A percentile compares a stretch with the other conserved stretches of the same genome.
Conservation (phyloP, 2,113 vertebrate species). For the Microcebus tavaratra region DNA sequence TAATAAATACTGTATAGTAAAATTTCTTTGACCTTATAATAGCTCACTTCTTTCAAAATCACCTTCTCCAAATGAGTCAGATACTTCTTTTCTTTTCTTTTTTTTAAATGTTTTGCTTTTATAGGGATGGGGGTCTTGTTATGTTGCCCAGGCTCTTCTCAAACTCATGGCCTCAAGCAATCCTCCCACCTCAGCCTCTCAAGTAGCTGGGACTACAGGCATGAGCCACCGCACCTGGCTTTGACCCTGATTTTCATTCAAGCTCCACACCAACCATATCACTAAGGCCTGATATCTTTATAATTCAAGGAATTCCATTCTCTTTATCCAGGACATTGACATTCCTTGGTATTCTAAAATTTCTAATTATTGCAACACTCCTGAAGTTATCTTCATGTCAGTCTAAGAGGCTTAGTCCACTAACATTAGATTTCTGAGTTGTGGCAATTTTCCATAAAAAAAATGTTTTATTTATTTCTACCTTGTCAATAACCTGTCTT, state of each 20-base stretch:
- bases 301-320: constrained; percentile 37
- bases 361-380: constrained; percentile 19
- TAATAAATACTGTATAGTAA: constrained; percentile 26
- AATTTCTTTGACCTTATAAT: constrained; percentile 30
- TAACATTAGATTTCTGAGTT: not conserved
- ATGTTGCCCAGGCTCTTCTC: no score
- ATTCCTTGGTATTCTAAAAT: constrained; percentile 22
- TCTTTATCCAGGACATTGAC: not conserved
- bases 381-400: constrained; percentile 16
- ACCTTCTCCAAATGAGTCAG: constrained; percentile 45
- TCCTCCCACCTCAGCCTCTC: no score
- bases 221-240: not conserved
- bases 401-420: not conserved
- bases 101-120: no score
- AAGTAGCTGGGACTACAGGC: no score
- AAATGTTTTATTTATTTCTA: constrained; percentile 7
- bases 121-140: no score
- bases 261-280: not conserved
- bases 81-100: constrained; percentile 38
- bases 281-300: not conserved
- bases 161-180: no score
- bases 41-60: constrained; percentile 55
- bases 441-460: constrained; percentile 9
- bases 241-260: constrained; percentile 47
- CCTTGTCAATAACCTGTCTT: constrained; percentile 29